Conservation (phyloP, 2,888 invertebrate genomes). For the Tipula confusa region DNA sequence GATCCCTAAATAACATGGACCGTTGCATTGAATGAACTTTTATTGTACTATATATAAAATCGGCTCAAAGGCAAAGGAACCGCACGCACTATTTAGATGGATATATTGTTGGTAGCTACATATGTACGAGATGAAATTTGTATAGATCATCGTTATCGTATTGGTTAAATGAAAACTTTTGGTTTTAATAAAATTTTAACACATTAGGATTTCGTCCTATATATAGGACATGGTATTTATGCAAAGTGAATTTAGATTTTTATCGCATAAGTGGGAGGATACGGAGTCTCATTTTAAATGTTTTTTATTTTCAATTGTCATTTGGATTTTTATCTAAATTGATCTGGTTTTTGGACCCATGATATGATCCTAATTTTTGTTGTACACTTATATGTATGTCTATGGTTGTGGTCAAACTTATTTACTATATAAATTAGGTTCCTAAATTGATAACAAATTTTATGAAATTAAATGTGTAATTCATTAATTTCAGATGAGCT, state of each 20-base stretch:
- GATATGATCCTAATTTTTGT: neutral
- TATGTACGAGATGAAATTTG: neutral
- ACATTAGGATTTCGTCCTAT: neutral
- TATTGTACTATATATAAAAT: neutral
- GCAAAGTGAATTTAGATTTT: neutral
- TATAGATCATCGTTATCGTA: neutral
- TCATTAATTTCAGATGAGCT: too few species aligned
- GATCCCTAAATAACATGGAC: neutral
- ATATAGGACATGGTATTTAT: too few species aligned
- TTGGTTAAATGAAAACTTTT: neutral
- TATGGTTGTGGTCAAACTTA: too few species aligned
- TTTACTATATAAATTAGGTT: too few species aligned
- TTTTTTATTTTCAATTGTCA: neutral
- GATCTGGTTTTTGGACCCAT: neutral
- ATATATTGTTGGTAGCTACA: neutral
- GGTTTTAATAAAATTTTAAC: constrained; percentile 20
- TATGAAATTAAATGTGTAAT: too few species aligned
- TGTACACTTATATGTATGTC: neutral
- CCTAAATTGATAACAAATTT: too few species aligned
- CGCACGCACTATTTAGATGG: neutral
- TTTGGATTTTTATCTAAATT: neutral
- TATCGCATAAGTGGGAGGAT: neutral
- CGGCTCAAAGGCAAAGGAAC: neutral
- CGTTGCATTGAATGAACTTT: neutral
- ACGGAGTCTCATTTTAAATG: neutral